phyloP scores from a whole-genome alignment of 2,888 invertebrate species.

The Chloroclystis v-ata region DNA sequence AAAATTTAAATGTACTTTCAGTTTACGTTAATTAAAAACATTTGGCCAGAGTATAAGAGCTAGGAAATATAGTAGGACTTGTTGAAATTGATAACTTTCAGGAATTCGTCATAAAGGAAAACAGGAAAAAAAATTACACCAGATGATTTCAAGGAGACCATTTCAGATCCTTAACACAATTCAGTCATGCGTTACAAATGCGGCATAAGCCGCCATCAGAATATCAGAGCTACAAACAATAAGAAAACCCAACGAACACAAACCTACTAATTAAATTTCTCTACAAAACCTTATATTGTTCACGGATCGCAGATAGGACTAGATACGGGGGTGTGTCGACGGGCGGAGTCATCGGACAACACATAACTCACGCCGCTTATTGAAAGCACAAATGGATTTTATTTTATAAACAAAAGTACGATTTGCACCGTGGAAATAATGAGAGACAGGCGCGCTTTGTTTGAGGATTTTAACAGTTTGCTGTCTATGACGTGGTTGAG shows the following conservation, averaged over 20 bases:
- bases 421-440: slow-evolving; percentile 5
- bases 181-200: too few species aligned
- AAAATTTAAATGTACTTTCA: too few species aligned
- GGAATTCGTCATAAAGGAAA: too few species aligned
- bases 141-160: too few species aligned
- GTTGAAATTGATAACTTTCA: too few species aligned
- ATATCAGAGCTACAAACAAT: neutral
- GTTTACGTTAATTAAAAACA: too few species aligned
- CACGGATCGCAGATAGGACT: slow-evolving; percentile 54
- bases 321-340: slow-evolving; percentile 60
- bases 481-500: too few species aligned
- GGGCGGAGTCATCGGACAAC: slow-evolving; percentile 60
- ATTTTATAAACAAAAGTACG: slow-evolving; percentile 8
- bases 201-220: too few species aligned
- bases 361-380: slow-evolving; percentile 51
- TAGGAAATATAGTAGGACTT: too few species aligned
- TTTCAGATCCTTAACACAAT: too few species aligned
- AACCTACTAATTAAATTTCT: slow-evolving; percentile 26
- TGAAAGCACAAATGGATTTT: slow-evolving; percentile 25
- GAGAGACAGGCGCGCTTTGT: neutral
- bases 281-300: slow-evolving; percentile 38
- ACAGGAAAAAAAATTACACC: too few species aligned
- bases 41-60: too few species aligned
- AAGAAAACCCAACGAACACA: slow-evolving; percentile 3
- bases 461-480: neutral